phyloP scores from a whole-genome alignment of 2,113 vertebrate genomes.

The Isichthys henryi region DNA sequence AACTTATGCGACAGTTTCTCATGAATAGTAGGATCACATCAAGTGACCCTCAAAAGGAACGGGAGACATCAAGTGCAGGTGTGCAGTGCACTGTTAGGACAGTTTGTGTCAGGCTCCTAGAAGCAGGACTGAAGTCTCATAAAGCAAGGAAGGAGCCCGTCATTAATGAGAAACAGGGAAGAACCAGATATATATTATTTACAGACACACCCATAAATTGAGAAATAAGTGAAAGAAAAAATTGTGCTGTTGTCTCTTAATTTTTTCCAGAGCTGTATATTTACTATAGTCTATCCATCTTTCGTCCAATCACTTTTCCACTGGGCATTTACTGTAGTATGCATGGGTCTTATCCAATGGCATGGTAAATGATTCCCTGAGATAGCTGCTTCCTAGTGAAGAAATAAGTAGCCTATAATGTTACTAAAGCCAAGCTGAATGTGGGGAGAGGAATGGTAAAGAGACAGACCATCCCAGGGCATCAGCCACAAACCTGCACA shows the following conservation, averaged over 20 bases:
- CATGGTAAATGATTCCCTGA: not conserved
- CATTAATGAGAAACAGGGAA: not conserved
- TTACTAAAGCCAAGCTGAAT: not conserved
- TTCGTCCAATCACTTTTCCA: not conserved
- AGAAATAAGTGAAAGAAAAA: not conserved
- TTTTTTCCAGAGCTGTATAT: not conserved
- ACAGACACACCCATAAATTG: not conserved
- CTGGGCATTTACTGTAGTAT: not conserved
- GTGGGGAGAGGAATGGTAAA: not conserved
- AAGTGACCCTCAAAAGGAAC: not conserved
- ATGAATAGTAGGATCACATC: not conserved
- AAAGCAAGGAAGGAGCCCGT: not conserved
- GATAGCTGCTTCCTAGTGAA: not conserved
- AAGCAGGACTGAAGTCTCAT: not conserved
- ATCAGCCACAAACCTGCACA: conserved; percentile 69
- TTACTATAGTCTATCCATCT: not conserved
- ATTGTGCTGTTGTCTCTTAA: not conserved
- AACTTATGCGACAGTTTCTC: not conserved
- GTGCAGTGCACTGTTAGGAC: not conserved
- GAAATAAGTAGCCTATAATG: not conserved
- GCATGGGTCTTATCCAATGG: not conserved
- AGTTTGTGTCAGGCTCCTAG: not conserved
- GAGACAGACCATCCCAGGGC: not conserved
- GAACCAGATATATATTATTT: not conserved
- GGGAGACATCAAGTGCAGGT: not conserved